Percentiles rank a stretch among this genome's conserved stretches.
These are phyloP conservation scores for Triplophysa siluroides DNA, from an alignment of 2,113 vertebrate species.

Conservation along the genomic window DNA sequence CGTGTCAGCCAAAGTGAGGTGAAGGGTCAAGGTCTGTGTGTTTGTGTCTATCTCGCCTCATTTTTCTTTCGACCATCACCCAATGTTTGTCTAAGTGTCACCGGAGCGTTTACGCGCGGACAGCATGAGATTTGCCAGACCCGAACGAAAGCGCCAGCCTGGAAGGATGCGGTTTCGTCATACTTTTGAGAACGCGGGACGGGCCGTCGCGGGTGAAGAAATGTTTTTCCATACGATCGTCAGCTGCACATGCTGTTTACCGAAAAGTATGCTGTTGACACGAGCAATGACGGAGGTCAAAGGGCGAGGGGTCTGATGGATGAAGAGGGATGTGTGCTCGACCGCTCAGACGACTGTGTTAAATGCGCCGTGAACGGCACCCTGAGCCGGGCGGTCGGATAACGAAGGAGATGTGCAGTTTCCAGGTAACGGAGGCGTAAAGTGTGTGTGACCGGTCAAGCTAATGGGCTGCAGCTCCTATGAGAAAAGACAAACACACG, in stretches of 20 bases:
- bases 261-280: not conserved
- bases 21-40: constrained; percentile 44
- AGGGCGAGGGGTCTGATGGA: not conserved
- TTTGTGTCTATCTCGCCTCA: constrained; percentile 23
- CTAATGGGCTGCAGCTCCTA: constrained; percentile 64
- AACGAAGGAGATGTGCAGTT: constrained; percentile 60
- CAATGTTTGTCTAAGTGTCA: constrained; percentile 57
- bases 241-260: not conserved
- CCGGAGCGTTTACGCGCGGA: constrained; percentile 58
- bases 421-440: constrained; percentile 60
- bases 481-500: constrained; percentile 52
- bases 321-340: constrained; percentile 17
- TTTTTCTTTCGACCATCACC: constrained; percentile 46
- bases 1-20: constrained; percentile 25
- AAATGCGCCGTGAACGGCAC: constrained; percentile 44
- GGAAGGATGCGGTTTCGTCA: not conserved
- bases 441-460: constrained; percentile 53
- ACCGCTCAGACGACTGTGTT: constrained; percentile 41
- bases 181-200: not conserved
- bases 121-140: constrained; percentile 68
- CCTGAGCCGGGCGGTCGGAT: constrained; percentile 41
- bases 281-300: not conserved
- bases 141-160: constrained; percentile 31
- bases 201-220: not conserved
- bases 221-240: not conserved